Conservation (phyloP, 2,888 invertebrate genomes). For the Melanargia galathea region DNA sequence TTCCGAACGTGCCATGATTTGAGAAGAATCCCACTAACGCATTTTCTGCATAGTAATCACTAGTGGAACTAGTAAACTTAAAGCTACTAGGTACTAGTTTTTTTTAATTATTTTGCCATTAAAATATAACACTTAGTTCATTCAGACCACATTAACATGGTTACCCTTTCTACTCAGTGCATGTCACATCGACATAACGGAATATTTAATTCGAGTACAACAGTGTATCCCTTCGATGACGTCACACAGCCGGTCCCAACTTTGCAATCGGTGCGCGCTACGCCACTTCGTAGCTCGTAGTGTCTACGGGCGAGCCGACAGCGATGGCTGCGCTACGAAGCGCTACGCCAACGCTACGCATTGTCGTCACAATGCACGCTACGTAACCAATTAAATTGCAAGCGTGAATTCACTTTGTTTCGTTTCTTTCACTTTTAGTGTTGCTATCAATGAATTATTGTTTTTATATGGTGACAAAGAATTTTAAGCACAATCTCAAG, state of each 20-base stretch:
- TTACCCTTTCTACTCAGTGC: background rate
- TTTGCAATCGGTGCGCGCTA: conserved; percentile 47
- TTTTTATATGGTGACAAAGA: background rate
- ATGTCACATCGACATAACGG: conserved; percentile 3
- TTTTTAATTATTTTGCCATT: background rate
- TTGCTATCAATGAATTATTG: conserved; percentile 12
- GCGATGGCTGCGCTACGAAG: conserved; percentile 57
- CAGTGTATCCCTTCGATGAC: conserved; percentile 46
- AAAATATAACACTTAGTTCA: background rate
- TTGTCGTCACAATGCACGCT: conserved; percentile 38
- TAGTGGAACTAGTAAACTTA: no score
- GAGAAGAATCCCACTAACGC: no score
- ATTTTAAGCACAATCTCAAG: background rate
- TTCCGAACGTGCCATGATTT: no score
- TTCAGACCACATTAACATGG: background rate
- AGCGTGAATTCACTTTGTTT: background rate
- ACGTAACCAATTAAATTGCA: conserved; percentile 17
- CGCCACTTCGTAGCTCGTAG: conserved; percentile 66
- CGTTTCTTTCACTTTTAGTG: background rate
- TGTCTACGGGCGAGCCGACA: conserved; percentile 67
- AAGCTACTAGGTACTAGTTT: background rate
- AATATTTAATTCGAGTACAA: conserved; percentile 8
- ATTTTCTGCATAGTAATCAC: no score
- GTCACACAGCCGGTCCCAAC: conserved; percentile 51
- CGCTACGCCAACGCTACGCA: conserved; percentile 48